Evolutionary conservation across 2,888 invertebrate genomes (phyloP).

Genomic region (Drosophila engyochracea): DNA sequence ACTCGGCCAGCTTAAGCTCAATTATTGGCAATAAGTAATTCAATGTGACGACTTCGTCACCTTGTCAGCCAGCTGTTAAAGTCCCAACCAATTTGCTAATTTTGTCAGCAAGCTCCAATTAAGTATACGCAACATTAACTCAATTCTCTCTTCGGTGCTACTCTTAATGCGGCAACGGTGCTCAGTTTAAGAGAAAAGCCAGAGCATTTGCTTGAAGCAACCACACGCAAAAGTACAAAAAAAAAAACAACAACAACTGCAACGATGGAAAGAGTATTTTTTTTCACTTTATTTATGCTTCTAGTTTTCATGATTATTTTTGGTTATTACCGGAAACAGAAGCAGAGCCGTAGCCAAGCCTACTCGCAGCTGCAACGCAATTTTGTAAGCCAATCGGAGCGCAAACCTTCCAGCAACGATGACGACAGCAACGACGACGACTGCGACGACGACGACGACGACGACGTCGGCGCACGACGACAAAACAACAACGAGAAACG

Average conservation of each 20-base stretch:
- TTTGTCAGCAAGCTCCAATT: slow-evolving; percentile 13
- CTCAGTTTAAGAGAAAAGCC: slow-evolving; percentile 34
- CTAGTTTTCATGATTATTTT: slow-evolving; percentile 46
- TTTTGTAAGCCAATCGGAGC: slow-evolving; percentile 84
- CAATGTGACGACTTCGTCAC: not conserved
- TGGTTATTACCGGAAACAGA: slow-evolving; percentile 22
- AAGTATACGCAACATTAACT: slow-evolving; percentile 59
- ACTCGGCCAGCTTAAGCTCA: not conserved
- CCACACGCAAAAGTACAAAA: slow-evolving; percentile 2
- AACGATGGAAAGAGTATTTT: slow-evolving; percentile 11
- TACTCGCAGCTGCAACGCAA: slow-evolving; percentile 79
- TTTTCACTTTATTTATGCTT: slow-evolving; percentile 26
- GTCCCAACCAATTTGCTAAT: not conserved
- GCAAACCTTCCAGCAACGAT: slow-evolving; percentile 60
- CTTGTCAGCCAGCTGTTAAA: not conserved
- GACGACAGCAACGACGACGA: slow-evolving; percentile 46
- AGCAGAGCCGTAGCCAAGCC: slow-evolving; percentile 78
- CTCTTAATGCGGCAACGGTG: slow-evolving; percentile 54
- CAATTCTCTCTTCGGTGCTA: slow-evolving; percentile 30
- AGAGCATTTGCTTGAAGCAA: slow-evolving; percentile 12
- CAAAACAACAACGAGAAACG: slow-evolving; percentile 71
- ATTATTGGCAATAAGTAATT: slow-evolving; percentile 1
- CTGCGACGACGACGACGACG: slow-evolving; percentile 39
- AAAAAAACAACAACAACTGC: not conserved
- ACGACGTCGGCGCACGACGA: slow-evolving; percentile 73